Base-by-base conservation (phyloP, 1,140 invertebrate species). In the Ectropis grisescens region DNA sequence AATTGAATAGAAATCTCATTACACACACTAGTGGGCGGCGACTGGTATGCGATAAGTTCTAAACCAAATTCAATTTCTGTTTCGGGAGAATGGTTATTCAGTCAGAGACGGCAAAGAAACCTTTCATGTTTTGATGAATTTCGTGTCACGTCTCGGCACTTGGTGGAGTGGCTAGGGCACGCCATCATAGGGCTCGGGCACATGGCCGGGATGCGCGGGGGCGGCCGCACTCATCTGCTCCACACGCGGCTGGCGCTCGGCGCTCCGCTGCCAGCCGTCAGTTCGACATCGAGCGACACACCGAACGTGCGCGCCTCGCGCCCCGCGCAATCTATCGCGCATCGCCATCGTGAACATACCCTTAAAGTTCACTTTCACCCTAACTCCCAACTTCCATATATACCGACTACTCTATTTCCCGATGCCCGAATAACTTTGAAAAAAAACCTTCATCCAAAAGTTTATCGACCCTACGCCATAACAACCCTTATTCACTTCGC, bases 401-500 rank as follows among this genome's bases (percentile, higher is more conserved):
- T 8, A 19, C 16, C n/a, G n/a, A n/a, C n/a, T n/a, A n/a, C n/a
- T n/a, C n/a, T n/a, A n/a, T n/a, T n/a, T n/a, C n/a, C n/a, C n/a
- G n/a, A n/a, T n/a, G n/a, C n/a, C n/a, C n/a, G n/a, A n/a, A n/a
- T n/a, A n/a, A n/a, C n/a, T n/a, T n/a, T n/a, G n/a, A n/a, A n/a
- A n/a, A n/a, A n/a, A n/a, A n/a, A n/a, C n/a, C 22, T 32, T 34
- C 19, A 42, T 44, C 42, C 34, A 55, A 60, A 75, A 74, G 58
- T 70, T 66, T 67, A 74, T 68, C 69, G 67, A 69, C 74, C 64
- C 66, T 56, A 40, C 41, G 57, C 56, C 58, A 67, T 60, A 69
- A 64, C 70, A 72, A 76, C 68, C 71, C 68, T 72, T 70, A 70
- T 66, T 71, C 61, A 60, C 54, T 60, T 58, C 52, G 59, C 52